phyloP scores from a whole-genome alignment of 53 echinoderm and acorn worm species.

The Stichopus horrens region DNA sequence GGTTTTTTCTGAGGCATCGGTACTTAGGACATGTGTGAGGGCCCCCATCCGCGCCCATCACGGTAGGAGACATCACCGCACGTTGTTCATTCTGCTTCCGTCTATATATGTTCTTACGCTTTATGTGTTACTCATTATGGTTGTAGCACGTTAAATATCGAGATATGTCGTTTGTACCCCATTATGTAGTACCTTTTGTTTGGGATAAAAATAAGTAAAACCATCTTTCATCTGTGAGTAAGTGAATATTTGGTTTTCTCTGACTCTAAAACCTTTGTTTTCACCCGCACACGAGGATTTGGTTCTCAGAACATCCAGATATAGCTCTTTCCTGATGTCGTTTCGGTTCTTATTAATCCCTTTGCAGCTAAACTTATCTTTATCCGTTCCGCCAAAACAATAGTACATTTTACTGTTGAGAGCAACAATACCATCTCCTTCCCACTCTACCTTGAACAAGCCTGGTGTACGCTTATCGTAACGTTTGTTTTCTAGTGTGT shows the following conservation, averaged over 20 bases:
- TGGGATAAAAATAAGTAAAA: slow-evolving; percentile 45
- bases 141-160: slow-evolving; percentile 46
- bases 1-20: too few relatives aligned
- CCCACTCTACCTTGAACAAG: slow-evolving; percentile 43
- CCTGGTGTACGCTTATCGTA: slow-evolving; percentile 47
- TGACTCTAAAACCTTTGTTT: too few relatives aligned
- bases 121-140: too few relatives aligned
- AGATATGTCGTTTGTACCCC: slow-evolving; percentile 60
- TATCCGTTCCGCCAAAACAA: not conserved
- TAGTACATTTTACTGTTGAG: slow-evolving; percentile 28
- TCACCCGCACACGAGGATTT: too few relatives aligned
- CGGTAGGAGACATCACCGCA: too few relatives aligned
- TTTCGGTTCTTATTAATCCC: not conserved
- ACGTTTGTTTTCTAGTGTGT: slow-evolving; percentile 39
- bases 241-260: too few relatives aligned
- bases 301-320: too few relatives aligned
- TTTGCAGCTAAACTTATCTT: slow-evolving; percentile 1
- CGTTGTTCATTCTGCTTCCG: too few relatives aligned
- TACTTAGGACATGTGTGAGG: too few relatives aligned
- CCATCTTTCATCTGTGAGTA: too few relatives aligned
- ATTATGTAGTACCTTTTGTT: slow-evolving; percentile 53
- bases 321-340: not conserved
- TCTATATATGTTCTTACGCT: too few relatives aligned
- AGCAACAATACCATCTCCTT: slow-evolving; percentile 1
- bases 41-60: too few relatives aligned